These are phyloP conservation scores for Dendrocopos noguchii DNA, from an alignment of 2,113 vertebrate genomes.

Conservation along the genomic window DNA sequence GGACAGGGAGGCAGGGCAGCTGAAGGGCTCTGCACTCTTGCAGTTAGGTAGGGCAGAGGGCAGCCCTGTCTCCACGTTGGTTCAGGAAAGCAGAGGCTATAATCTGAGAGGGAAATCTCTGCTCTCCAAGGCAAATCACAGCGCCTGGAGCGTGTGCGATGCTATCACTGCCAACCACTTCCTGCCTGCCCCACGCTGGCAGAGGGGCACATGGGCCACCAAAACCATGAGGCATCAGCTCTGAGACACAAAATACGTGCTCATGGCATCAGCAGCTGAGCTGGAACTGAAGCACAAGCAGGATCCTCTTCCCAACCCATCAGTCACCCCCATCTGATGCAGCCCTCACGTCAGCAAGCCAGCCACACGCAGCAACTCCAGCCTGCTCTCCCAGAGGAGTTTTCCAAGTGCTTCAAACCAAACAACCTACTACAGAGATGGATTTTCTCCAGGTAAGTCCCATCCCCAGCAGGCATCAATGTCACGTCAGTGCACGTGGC, in stretches of 20 bases:
- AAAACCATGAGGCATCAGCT: fast-evolving
- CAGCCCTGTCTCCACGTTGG: not conserved
- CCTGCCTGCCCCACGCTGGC: fast-evolving
- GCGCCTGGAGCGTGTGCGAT: not conserved
- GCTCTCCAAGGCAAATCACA: not conserved
- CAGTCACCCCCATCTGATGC: not conserved
- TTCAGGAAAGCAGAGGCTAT: not conserved
- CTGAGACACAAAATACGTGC: not conserved
- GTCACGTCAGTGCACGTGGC: fast-evolving
- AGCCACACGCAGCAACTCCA: not conserved
- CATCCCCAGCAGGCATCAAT: not conserved
- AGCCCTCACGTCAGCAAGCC: fast-evolving
- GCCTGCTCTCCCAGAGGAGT: not conserved
- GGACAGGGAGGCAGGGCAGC: not conserved
- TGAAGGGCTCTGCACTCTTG: not conserved
- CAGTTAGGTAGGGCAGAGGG: not conserved
- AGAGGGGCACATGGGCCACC: not conserved
- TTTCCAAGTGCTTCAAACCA: not conserved
- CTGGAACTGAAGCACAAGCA: not conserved
- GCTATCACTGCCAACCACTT: fast-evolving
- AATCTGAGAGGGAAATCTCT: not conserved
- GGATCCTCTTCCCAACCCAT: not conserved
- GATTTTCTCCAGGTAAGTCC: not conserved
- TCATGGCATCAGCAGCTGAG: not conserved
- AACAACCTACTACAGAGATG: not conserved